Evolutionary conservation across 1,140 invertebrate species (phyloP), one percentile per base, ranked within the genome.

Genomic region (Plodia interpunctella): DNA sequence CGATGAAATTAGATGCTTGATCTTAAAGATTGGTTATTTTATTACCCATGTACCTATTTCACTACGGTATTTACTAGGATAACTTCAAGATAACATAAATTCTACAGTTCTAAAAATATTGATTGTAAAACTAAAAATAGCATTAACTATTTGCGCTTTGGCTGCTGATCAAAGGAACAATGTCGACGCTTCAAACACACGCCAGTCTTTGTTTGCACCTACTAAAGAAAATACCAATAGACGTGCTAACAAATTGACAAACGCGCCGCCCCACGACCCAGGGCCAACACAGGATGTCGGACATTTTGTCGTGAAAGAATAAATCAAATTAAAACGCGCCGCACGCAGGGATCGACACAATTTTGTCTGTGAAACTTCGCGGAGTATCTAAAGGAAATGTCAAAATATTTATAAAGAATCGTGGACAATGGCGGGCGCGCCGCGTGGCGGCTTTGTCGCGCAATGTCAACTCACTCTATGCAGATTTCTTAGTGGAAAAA

Each of bases 371-470:
- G 69, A 76, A 82, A 76, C 76, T 80, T 63, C 68, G 75, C 78
- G 72, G 73, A 63, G 59, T 72, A 76, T 84, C 80, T 83, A 80
- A 83, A 84, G 82, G 76, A 75, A 81, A 88, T 88, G 86, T 88
- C 86, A 88, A 83, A 88, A 87, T 88, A 88, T 88, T 88, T 88
- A 86, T 85, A 86, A 86, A 87, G 86, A 83, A 81, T 83, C 72
- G 74, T 59, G 70, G 71, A 86, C 86, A 87, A 87, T 81, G 68
- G 69, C 49, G 18, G 61, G 64, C 67, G 70, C 84, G 62, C 83
- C 69, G 79, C 80, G 76, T 70, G 82, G 66, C 69, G 70, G 74
- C 81, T 79, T 88, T 87, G 82, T 85, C 64, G 59, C 74, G 65
- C 72, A 65, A 70, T 86, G 81, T 87, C 82, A 84, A 83, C 80